These are phyloP conservation scores for Octopus bimaculoides DNA, from an alignment of 1,140 invertebrate species.

Conservation along the genomic window DNA sequence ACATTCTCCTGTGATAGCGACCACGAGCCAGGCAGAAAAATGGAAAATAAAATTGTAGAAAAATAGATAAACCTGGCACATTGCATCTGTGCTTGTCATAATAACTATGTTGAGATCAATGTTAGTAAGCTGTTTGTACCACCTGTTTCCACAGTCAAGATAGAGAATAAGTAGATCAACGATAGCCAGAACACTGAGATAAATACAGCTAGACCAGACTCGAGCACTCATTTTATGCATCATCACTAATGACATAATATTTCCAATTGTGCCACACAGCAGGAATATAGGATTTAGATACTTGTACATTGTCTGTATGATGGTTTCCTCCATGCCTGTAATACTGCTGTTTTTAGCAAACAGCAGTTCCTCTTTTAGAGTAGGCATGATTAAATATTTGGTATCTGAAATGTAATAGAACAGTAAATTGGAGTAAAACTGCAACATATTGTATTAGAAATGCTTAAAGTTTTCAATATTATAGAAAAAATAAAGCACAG, in stretches of 20 bases:
- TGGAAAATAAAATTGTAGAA: conserved; percentile 40
- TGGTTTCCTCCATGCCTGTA: conserved; percentile 6
- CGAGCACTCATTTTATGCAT: conserved; percentile 40
- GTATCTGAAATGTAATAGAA: background rate
- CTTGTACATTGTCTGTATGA: conserved; percentile 23
- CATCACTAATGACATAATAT: conserved; percentile 36
- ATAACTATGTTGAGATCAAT: conserved; percentile 35
- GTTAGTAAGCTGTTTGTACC: conserved; percentile 31
- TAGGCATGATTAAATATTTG: background rate
- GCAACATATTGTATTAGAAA: background rate
- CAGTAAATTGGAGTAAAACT: background rate
- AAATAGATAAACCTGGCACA: conserved; percentile 53
- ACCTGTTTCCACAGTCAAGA: conserved; percentile 48
- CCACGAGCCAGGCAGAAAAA: conserved; percentile 49
- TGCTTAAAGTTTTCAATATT: too few relatives aligned
- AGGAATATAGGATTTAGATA: conserved; percentile 45
- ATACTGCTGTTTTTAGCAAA: background rate
- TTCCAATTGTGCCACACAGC: conserved; percentile 47
- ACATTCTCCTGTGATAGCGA: conserved; percentile 48
- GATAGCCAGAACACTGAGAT: conserved; percentile 42
- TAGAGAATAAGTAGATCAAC: conserved; percentile 46
- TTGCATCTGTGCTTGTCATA: conserved; percentile 40
- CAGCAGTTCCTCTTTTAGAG: background rate
- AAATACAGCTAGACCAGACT: conserved; percentile 53
- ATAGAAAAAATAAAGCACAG: too few relatives aligned